A percentile compares a stretch with the other conserved stretches of the same genome.
Conservation (phyloP, 2,797 vertebrate species). For the Takifugu rubripes region DNA sequence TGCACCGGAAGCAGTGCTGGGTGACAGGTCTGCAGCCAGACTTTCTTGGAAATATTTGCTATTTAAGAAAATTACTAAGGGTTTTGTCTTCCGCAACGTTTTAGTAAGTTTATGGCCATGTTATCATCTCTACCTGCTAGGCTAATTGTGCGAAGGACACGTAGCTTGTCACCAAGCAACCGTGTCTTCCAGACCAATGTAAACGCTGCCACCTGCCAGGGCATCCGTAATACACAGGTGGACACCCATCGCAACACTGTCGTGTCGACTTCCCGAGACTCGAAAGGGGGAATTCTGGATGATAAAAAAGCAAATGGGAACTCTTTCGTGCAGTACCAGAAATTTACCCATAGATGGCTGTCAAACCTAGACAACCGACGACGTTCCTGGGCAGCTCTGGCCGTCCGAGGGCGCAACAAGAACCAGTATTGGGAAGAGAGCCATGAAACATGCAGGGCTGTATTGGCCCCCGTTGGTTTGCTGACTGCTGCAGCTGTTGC, state of each 20-base stretch:
- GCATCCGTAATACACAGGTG: constrained; percentile 39
- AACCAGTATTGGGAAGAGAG: constrained; percentile 63
- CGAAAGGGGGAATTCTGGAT: constrained; percentile 55
- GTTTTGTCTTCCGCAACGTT: neutral
- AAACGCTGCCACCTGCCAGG: constrained; percentile 25
- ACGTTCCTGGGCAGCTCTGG: constrained; percentile 72
- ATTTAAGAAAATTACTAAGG: neutral
- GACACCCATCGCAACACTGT: constrained; percentile 61
- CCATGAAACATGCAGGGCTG: constrained; percentile 27
- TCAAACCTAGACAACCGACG: constrained; percentile 71
- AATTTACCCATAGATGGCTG: constrained; percentile 75
- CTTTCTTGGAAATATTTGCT: too few relatives aligned
- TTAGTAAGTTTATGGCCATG: constrained; percentile 57
- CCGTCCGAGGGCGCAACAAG: constrained; percentile 62
- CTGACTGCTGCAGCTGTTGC: constrained; percentile 73
- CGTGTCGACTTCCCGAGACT: constrained; percentile 61
- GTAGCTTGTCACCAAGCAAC: constrained; percentile 73
- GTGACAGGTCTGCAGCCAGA: too few relatives aligned
- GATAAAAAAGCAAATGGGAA: constrained; percentile 50
- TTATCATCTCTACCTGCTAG: constrained; percentile 74
- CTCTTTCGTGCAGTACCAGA: constrained; percentile 67
- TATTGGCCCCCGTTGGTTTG: constrained; percentile 58
- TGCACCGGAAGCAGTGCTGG: too few relatives aligned
- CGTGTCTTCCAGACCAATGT: constrained; percentile 69
- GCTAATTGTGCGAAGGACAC: constrained; percentile 74